Evolutionary conservation across 2,113 vertebrate genomes (phyloP).

Genomic region (Salvelinus namaycush): DNA sequence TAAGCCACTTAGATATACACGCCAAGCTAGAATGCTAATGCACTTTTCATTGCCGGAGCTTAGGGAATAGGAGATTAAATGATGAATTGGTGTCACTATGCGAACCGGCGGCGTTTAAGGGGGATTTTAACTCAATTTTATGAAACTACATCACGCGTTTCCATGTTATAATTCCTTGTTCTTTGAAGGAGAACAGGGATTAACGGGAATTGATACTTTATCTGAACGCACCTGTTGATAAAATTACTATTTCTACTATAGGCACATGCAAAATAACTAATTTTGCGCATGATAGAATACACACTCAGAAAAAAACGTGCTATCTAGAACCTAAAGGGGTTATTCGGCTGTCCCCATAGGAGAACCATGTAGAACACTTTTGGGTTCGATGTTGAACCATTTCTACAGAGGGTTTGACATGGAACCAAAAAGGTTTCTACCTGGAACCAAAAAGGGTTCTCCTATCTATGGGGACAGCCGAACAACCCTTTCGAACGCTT

Average conservation of each 20-base stretch:
- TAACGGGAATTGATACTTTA: not conserved
- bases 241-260: not conserved
- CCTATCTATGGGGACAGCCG: not conserved
- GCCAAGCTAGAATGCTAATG: constrained; percentile 82
- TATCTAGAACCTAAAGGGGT: too few relatives aligned
- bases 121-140: constrained; percentile 78
- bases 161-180: constrained; percentile 7
- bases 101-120: constrained; percentile 59
- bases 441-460: not conserved
- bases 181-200: not conserved
- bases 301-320: too few relatives aligned
- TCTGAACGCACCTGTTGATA: constrained; percentile 24
- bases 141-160: constrained; percentile 61
- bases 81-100: constrained; percentile 74
- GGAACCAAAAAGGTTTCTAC: too few relatives aligned
- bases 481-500: too few relatives aligned
- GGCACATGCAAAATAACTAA: not conserved
- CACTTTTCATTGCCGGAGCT: constrained; percentile 80
- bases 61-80: constrained; percentile 79
- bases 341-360: too few relatives aligned
- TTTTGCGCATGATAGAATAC: not conserved
- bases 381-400: too few relatives aligned
- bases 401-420: too few relatives aligned
- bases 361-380: too few relatives aligned
- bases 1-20: constrained; percentile 86